Evolutionary conservation across 30 jellyfish, hydroid and myxozoan species (phyloP).

Genomic region (Aurelia coerulea): DNA sequence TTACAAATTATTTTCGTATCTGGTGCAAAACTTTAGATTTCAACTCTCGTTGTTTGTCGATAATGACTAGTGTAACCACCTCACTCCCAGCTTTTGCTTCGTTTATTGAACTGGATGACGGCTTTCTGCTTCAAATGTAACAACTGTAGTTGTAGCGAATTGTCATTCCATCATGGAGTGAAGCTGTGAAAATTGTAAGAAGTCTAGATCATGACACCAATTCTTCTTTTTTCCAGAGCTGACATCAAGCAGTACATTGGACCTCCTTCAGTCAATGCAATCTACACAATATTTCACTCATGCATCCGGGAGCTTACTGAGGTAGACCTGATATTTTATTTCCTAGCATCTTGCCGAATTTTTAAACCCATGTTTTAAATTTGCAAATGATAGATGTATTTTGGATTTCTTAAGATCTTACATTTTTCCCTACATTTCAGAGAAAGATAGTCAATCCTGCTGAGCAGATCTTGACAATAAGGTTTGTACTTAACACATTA

Average conservation of each 20-base stretch:
- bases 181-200: too few relatives aligned
- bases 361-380: neutral
- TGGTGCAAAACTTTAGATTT: neutral
- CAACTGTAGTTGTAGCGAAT: too few relatives aligned
- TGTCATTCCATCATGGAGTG: too few relatives aligned
- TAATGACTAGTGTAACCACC: too few relatives aligned
- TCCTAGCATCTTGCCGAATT: too few relatives aligned
- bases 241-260: constrained; percentile 97
- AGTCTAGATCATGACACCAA: neutral
- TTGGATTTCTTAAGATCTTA: neutral
- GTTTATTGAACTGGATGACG: too few relatives aligned
- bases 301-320: constrained; percentile 86
- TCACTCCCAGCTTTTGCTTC: too few relatives aligned
- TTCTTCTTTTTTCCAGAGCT: constrained; percentile 67
- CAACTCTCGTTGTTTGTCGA: too few relatives aligned
- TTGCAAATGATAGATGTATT: neutral
- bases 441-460: constrained; percentile 60
- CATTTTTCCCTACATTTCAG: neutral
- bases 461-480: constrained; percentile 45
- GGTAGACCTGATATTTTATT: constrained; percentile 37
- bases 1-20: too few relatives aligned
- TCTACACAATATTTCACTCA: constrained; percentile 87
- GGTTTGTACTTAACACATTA: constrained; percentile 4
- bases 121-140: too few relatives aligned
- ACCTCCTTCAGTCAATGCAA: constrained; percentile 96